A percentile compares a stretch with the other conserved stretches of the same genome.
Evolutionary conservation across 2,113 vertebrate genomes (phyloP).

Genomic region (Edolisoma coerulescens): DNA sequence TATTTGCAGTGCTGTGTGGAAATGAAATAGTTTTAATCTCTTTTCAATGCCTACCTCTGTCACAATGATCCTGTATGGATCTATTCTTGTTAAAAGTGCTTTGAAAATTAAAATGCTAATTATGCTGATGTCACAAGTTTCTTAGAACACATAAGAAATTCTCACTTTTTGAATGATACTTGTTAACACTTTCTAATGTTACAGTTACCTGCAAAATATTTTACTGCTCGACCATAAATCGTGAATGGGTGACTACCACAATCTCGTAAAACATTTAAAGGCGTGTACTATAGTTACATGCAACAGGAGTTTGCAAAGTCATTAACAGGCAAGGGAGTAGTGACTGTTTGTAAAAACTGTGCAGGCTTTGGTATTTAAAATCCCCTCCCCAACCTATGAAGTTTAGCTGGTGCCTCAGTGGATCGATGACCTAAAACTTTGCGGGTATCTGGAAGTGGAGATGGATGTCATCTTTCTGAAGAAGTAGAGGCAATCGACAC

Average conservation of each 20-base stretch:
- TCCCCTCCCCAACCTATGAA: accelerated
- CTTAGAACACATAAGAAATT: neutral
- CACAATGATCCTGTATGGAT: neutral
- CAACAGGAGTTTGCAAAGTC: neutral
- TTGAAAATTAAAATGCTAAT: neutral
- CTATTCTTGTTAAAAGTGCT: neutral
- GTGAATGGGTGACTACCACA: neutral
- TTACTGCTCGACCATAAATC: neutral
- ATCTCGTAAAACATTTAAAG: neutral
- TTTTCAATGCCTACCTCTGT: neutral
- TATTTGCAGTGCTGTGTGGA: neutral
- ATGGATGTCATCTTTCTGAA: neutral
- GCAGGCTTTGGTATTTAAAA: neutral
- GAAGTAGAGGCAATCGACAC: neutral
- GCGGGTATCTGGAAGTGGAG: neutral
- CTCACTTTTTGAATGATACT: neutral
- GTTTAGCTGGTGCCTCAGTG: neutral
- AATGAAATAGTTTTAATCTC: neutral
- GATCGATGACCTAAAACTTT: neutral
- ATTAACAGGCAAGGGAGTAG: neutral
- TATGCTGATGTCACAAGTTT: neutral
- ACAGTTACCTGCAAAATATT: neutral
- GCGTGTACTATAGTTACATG: neutral
- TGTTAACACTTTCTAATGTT: neutral
- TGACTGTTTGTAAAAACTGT: neutral